Base-by-base conservation (phyloP, 2,797 vertebrate genomes). In the Lophius americanus region DNA sequence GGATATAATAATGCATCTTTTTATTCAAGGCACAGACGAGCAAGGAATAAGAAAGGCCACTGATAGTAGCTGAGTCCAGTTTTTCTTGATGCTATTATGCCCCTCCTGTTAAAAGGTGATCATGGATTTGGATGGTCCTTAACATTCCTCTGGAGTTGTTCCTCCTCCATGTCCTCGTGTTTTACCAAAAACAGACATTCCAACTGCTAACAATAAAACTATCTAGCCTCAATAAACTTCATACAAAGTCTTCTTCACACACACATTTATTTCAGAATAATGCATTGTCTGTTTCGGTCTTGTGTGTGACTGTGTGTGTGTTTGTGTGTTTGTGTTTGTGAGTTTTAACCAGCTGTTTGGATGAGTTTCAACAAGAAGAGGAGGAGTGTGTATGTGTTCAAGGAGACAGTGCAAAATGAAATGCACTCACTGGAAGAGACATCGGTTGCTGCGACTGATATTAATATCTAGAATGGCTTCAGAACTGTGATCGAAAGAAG, bases 261-360 rank as follows among this genome's bases (percentile, higher is more conserved):
- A 23, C 23, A 23, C 23, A 23, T 23, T 23, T 23, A 23, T 23
- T 23, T 23, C 23, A 23, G 23, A 41, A 37, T 9, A 64, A 4
- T 3, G 3, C 9, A 9, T 13, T 33, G 53, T 3, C 42, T 60
- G 65, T 52, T 51, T 58, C 49, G 35, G 38, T 73, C 10, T 48
- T 8, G 14, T 67, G 44, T 8, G 37, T 23, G 23, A 23, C 23
- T 50, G 38, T 35, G 39, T 50, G 50, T 52, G 11, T 35, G 60
- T 47, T 32, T 57, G 51, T 69, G 9, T n/a, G 43, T 67, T 23
- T 3, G 36, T 42, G 43, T 50, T 37, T 37, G 35, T 61, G 64
- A 46, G 64, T 65, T 49, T 44, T 42, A 70, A 75, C 9, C 88
- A 88, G 82, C 79, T 87, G 82, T 71, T 78, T 55, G 59, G 68